Conservation (phyloP, 2,797 vertebrate genomes). For the Manis crassicaudata region DNA sequence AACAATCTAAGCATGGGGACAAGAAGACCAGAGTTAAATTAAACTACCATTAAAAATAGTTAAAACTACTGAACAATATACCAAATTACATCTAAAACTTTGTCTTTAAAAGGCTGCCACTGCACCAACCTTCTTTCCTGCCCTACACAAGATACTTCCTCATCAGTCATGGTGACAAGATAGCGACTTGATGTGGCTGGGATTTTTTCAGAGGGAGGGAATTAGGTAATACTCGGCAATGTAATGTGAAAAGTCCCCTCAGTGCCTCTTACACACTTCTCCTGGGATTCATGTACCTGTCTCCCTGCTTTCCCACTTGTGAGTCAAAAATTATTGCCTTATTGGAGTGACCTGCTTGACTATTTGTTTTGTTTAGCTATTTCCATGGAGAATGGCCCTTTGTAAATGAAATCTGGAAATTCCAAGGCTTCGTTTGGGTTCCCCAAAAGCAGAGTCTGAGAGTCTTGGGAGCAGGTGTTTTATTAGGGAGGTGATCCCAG, state of each 20-base stretch:
- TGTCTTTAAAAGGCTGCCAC: slow-evolving; percentile 60
- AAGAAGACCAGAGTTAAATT: slow-evolving; percentile 60
- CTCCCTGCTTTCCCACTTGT: not conserved
- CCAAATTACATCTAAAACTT: slow-evolving; percentile 41
- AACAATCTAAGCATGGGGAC: slow-evolving; percentile 30
- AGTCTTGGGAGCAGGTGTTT: not conserved
- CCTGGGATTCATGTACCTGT: not conserved
- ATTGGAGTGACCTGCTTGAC: not conserved
- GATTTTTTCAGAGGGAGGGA: not conserved
- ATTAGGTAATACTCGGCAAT: not conserved
- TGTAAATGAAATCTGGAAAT: slow-evolving; percentile 12
- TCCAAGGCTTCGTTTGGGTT: not conserved
- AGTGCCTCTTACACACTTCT: not conserved
- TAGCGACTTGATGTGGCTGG: not conserved
- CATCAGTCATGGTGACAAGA: slow-evolving; percentile 7
- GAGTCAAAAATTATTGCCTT: slow-evolving; percentile 12
- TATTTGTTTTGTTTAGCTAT: slow-evolving; percentile 38
- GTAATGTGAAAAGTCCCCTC: not conserved
- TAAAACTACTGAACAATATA: slow-evolving; percentile 18
- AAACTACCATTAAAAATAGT: slow-evolving; percentile 71
- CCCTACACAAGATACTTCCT: not conserved
- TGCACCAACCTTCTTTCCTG: not conserved
- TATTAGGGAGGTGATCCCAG: not conserved
- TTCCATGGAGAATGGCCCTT: not conserved
- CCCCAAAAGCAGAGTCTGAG: not conserved